These are phyloP conservation scores for Pionites leucogaster DNA, from an alignment of 2,113 vertebrate species.

Conservation along the genomic window DNA sequence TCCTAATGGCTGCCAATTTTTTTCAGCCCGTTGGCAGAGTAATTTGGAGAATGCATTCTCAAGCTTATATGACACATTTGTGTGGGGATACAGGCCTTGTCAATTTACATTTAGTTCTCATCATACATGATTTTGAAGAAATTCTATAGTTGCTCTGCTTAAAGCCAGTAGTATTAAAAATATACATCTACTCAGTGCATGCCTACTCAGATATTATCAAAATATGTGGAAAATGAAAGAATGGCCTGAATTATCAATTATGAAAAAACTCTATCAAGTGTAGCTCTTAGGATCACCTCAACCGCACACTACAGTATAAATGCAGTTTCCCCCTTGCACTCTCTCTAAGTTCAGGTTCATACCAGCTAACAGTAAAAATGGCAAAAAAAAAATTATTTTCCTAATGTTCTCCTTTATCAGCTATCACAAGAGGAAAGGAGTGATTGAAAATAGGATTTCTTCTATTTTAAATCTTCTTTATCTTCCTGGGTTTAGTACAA, in stretches of 20 bases:
- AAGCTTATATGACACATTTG: not conserved
- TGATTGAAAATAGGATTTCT: not conserved
- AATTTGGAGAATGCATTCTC: not conserved
- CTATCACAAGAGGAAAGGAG: not conserved
- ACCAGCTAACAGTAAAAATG: not conserved
- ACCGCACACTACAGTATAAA: not conserved
- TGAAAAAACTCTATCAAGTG: not conserved
- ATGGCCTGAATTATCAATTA: not conserved
- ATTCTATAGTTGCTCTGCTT: not conserved
- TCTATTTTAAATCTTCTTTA: not conserved
- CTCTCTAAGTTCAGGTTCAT: not conserved
- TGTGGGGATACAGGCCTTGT: not conserved
- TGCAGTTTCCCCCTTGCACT: not conserved
- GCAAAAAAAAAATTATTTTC: not conserved
- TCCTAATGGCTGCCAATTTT: not conserved
- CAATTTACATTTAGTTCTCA: not conserved
- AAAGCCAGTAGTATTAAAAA: not conserved
- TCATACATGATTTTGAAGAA: not conserved
- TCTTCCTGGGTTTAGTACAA: not conserved
- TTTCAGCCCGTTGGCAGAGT: not conserved
- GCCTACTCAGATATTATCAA: not conserved
- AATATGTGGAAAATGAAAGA: not conserved
- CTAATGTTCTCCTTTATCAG: not conserved
- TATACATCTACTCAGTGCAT: not conserved
- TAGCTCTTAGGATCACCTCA: not conserved